phyloP scores from a whole-genome alignment of 2,888 invertebrate species.

The Tetragonisca angustula region DNA sequence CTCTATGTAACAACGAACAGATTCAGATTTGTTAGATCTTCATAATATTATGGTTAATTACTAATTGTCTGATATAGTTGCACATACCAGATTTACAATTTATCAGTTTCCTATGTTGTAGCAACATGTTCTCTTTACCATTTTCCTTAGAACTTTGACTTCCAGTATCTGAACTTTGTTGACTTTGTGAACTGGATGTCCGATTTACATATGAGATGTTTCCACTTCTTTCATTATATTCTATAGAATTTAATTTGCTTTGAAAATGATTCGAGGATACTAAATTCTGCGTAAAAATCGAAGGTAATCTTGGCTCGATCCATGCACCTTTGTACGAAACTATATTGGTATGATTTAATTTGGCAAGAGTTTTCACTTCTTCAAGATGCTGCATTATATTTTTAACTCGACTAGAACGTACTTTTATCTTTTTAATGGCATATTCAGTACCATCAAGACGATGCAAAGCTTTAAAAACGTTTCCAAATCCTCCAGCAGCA shows the following conservation, averaged over 20 bases:
- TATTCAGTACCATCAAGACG: constrained; percentile 91
- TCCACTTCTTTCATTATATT: neutral
- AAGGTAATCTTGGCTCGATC: constrained; percentile 86
- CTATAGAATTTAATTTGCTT: neutral
- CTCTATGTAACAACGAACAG: constrained; percentile 25
- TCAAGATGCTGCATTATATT: constrained; percentile 88
- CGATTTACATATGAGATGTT: constrained; percentile 37
- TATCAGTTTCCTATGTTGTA: constrained; percentile 19
- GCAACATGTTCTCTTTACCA: neutral
- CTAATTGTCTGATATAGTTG: constrained; percentile 38
- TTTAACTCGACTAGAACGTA: constrained; percentile 87
- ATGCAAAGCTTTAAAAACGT: constrained; percentile 90
- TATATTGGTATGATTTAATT: constrained; percentile 91
- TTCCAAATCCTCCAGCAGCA: constrained; percentile 91
- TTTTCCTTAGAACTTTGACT: constrained; percentile 24
- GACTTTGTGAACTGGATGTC: constrained; percentile 10
- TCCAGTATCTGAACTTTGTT: constrained; percentile 1
- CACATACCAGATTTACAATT: constrained; percentile 63
- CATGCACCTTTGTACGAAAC: constrained; percentile 94
- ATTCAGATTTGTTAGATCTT: constrained; percentile 65
- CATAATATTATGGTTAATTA: constrained; percentile 59
- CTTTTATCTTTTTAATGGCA: constrained; percentile 91
- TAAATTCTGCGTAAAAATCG: constrained; percentile 30
- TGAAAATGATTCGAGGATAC: neutral
- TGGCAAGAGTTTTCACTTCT: constrained; percentile 93